Conservation (phyloP, 2,113 vertebrate genomes). For the Poicephalus gulielmi region DNA sequence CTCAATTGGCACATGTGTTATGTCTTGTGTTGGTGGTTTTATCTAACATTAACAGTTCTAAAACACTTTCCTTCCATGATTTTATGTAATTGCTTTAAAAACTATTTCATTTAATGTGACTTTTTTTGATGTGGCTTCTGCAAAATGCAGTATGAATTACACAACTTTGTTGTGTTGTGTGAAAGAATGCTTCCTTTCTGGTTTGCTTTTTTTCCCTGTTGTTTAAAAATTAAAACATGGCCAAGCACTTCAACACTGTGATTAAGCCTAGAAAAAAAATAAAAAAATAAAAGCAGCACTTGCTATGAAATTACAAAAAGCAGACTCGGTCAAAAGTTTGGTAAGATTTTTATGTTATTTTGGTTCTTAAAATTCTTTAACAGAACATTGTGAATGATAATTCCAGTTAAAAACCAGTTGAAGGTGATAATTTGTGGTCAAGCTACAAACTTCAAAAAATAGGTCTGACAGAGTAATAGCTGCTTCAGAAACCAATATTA, state of each 20-base stretch:
- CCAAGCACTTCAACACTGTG: not conserved
- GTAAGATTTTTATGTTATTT: not conserved
- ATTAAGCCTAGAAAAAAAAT: not conserved
- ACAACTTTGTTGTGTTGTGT: not conserved
- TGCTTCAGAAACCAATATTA: not conserved
- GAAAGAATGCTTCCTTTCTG: not conserved
- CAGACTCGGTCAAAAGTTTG: not conserved
- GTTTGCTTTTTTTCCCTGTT: not conserved
- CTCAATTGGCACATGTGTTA: not conserved
- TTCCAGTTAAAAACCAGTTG: not conserved
- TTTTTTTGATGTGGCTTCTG: not conserved
- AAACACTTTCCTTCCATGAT: not conserved
- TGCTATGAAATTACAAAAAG: not conserved
- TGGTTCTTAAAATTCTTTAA: not conserved
- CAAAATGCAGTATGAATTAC: not conserved
- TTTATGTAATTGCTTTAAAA: not conserved
- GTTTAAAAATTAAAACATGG: not conserved
- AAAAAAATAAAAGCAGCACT: not conserved
- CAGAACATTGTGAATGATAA: not conserved
- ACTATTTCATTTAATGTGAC: not conserved
- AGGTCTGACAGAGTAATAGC: not conserved
- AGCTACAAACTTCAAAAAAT: constrained; percentile 4
- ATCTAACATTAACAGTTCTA: not conserved
- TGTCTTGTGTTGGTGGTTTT: not conserved
- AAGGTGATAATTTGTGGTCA: not conserved